phyloP scores from a whole-genome alignment of 2,113 vertebrate genomes.

The Psephotus haematonotus region DNA sequence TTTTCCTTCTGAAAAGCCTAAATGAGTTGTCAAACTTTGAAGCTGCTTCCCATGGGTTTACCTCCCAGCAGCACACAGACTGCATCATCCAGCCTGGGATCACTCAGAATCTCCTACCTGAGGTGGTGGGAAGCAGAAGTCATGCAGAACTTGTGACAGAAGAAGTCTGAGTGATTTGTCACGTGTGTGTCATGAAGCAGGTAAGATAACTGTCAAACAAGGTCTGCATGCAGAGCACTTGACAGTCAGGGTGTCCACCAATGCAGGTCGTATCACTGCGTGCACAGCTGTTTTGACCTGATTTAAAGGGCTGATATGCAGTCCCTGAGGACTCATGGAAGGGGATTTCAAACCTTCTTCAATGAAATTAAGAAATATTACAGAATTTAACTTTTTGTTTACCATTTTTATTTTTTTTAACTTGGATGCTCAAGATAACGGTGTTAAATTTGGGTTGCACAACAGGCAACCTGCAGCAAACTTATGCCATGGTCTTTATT shows the following conservation, averaged over 20 bases:
- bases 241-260: neutral
- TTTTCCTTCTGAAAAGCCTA: neutral
- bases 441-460: neutral
- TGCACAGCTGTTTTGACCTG: neutral
- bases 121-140: neutral
- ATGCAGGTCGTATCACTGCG: accelerated
- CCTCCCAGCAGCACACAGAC: neutral
- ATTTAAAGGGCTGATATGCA: neutral
- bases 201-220: neutral
- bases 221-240: neutral
- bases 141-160: neutral
- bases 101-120: accelerated
- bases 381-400: neutral
- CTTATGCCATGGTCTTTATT: neutral
- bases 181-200: neutral
- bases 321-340: neutral
- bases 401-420: neutral
- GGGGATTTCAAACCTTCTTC: neutral
- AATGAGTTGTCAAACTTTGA: neutral
- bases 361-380: neutral
- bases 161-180: neutral
- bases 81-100: neutral
- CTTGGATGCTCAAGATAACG: neutral
- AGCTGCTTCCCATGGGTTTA: neutral
- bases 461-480: neutral